Evolutionary conservation across 1,140 invertebrate genomes (phyloP), one percentile per base, ranked within the genome.

Genomic region (Melanaphis sacchari): DNA sequence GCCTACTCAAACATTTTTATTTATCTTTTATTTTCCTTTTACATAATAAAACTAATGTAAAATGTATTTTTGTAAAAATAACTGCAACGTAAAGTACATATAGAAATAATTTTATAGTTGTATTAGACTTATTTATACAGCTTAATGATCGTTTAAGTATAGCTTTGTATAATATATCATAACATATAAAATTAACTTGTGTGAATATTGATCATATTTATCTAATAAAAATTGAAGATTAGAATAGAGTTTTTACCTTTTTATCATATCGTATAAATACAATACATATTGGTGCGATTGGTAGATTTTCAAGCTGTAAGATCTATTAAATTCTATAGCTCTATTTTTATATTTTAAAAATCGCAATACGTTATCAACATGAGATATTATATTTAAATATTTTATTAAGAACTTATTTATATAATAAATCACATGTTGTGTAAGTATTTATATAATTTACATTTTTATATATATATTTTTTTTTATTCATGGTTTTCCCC

Each of bases 1-100:
- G 46, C n/a, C 46, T 88, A 88, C 46, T 88, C 46, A 36, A 89
- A 89, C 38, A 89, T 52, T 89, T 89, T 87, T 87, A 38, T 89
- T 38, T 54, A 54, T 89, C 22, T 36, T 38, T 89, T 54, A 43
- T 87, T 87, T 46, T n/a, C 22, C 46, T 89, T 22, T 21, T 38
- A 89, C 22, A 89, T 26, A 38, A 38, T 89, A 89, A 89, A 54
- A 52, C n/a, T 89, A 89, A 89, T 89, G 46, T 52, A 54, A 89
- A 89, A 89, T 89, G 87, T 89, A 43, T 89, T 89, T 40, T 89
- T 89, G 40, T 40, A 54, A 85, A 85, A 85, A 41, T 82, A 82
- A 82, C 76, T 24, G 5, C 31, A 85, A 26, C 38, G 38, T 43
- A 2, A 85, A 31, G 43, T n/a, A n/a, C 31, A 24, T 85, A 85